Evolutionary conservation across 2,113 vertebrate species (phyloP), one percentile per base, ranked within the genome.

Genomic region (Suricata suricatta): DNA sequence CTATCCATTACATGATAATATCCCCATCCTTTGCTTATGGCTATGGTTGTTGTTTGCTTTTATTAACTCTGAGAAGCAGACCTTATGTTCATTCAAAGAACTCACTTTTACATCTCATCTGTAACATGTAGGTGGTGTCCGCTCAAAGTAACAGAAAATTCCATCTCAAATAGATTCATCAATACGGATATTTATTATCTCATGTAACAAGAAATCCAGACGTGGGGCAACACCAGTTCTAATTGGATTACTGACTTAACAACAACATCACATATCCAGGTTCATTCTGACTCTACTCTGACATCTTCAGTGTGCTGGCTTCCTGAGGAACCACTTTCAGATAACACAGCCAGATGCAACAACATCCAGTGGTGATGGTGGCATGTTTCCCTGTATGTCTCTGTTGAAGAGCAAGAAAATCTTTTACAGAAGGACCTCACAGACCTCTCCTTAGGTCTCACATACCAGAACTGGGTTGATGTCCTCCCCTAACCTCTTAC

Each of bases 111-210:
- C 19, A 68, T 83, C 91, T 97, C 68, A 89, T 38, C 38, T 89
- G 35, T 72, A 90, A 92, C 60, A 90, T 33, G 77, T 85, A 77
- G 50, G 89, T 81, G 44, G 33, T 77, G 87, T 93, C 63, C 71
- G 25, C 25, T 68, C 79, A 16, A 41, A 87, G 57, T 88, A 90
- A 94, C 16, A 80, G 88, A 92, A 93, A 95, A 71, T 12, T 4
- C 21, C 60, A 41, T 94, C 79, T 95, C 88, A 83, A 79, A 47
- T 17, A 38, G 60, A 89, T 41, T 87, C 64, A 68, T 69, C 84
- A 95, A 69, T 83, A 54, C 83, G 35, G 85, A 66, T 80, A 76
- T 90, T 90, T 93, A 76, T 77, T 54, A 80, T 88, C 88, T 96
- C 31, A 64, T 12, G 17, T 50, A 88, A 66, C 41, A 90, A 87